phyloP scores from a whole-genome alignment of 2,888 invertebrate species.

The Tanytarsus gracilentus region DNA sequence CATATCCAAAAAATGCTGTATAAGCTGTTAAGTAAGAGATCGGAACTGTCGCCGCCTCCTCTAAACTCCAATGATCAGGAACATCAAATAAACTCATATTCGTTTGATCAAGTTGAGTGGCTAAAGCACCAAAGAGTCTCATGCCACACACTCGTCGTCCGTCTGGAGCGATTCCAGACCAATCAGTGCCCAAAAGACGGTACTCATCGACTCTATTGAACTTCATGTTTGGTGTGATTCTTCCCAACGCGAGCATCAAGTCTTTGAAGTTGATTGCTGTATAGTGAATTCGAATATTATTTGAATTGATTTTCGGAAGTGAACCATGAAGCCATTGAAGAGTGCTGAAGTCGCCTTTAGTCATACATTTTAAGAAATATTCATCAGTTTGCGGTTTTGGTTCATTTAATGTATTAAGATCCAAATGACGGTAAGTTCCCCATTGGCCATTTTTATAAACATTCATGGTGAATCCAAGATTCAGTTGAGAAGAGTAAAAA shows the following conservation, averaged over 20 bases:
- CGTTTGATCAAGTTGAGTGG: slow-evolving; percentile 44
- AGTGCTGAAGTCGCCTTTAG: slow-evolving; percentile 70
- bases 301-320: slow-evolving; percentile 39
- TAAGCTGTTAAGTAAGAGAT: slow-evolving; percentile 56
- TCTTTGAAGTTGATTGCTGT: slow-evolving; percentile 80
- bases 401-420: slow-evolving; percentile 47
- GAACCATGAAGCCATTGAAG: slow-evolving; percentile 65
- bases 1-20: slow-evolving; percentile 39
- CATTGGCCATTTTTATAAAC: slow-evolving; percentile 55
- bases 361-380: slow-evolving; percentile 59
- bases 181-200: slow-evolving; percentile 54
- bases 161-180: slow-evolving; percentile 47
- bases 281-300: slow-evolving; percentile 56
- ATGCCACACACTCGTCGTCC: slow-evolving; percentile 51
- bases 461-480: slow-evolving; percentile 70
- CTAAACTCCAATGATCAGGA: slow-evolving; percentile 56
- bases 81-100: slow-evolving; percentile 52
- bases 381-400: slow-evolving; percentile 46
- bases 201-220: slow-evolving; percentile 50
- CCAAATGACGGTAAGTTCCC: slow-evolving; percentile 78
- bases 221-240: slow-evolving; percentile 69
- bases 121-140: slow-evolving; percentile 25
- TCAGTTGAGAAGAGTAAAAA: slow-evolving; percentile 56
- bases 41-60: slow-evolving; percentile 62
- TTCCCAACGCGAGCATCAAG: slow-evolving; percentile 79